A percentile compares a stretch with the other conserved stretches of the same genome.
Evolutionary conservation across 2,888 invertebrate genomes (phyloP).

Genomic region (Caenorhabditis japonica): DNA sequence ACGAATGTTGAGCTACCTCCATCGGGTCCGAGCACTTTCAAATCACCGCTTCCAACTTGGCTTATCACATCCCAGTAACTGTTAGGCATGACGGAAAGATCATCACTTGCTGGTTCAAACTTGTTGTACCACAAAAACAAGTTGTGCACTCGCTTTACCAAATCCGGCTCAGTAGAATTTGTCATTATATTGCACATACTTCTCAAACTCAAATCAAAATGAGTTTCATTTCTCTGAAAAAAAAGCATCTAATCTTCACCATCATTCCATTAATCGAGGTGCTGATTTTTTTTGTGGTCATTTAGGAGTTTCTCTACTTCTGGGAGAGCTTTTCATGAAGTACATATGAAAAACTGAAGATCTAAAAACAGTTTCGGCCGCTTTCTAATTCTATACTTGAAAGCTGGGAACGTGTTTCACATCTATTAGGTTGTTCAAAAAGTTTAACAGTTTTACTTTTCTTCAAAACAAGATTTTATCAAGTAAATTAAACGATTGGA

Average conservation of each 20-base stretch:
- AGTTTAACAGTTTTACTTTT: too few relatives aligned
- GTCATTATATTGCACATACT: slow-evolving; percentile 65
- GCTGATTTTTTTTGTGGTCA: too few relatives aligned
- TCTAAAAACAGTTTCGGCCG: too few relatives aligned
- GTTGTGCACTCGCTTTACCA: slow-evolving; percentile 42
- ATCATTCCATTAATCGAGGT: slow-evolving; percentile 2
- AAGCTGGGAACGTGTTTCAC: too few relatives aligned
- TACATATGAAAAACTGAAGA: too few relatives aligned
- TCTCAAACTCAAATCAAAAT: slow-evolving; percentile 53
- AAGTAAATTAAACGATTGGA: too few relatives aligned
- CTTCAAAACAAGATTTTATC: too few relatives aligned
- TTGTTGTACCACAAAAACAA: slow-evolving; percentile 53
- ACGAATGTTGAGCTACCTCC: slow-evolving; percentile 27
- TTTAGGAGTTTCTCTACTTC: too few relatives aligned
- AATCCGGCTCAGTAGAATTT: slow-evolving; percentile 23
- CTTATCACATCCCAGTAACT: slow-evolving; percentile 53
- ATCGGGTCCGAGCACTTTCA: slow-evolving; percentile 36
- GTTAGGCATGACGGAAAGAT: slow-evolving; percentile 44
- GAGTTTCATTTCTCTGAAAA: slow-evolving; percentile 60
- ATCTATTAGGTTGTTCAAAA: too few relatives aligned
- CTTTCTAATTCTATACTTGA: too few relatives aligned
- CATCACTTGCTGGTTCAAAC: slow-evolving; percentile 27
- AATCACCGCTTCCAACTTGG: slow-evolving; percentile 32
- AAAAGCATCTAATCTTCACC: too few relatives aligned
- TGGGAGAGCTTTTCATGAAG: too few relatives aligned